Base-by-base conservation (phyloP, 2,888 invertebrate species). In the Hipparchia sbordonii region DNA sequence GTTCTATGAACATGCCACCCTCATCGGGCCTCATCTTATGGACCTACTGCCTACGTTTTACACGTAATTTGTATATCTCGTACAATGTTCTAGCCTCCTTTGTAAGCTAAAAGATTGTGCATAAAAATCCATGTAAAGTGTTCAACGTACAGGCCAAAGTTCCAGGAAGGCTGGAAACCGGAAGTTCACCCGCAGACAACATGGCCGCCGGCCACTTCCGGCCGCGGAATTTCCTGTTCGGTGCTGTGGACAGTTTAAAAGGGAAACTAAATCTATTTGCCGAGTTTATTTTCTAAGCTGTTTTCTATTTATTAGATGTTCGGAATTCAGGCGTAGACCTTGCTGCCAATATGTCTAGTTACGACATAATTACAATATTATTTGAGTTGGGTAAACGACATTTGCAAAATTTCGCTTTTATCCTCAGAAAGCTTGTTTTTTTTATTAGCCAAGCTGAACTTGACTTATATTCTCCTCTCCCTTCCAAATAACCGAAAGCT, bases 201-300 rank as follows among this genome's bases (percentile, higher is more conserved):
- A 89, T 89, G 89, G 88, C 88, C 84, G 87, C 85, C 85, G 84
- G 87, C 86, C 85, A 84, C 86, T 84, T 88, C 88, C 89, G 85
- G 78, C 76, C 74, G 76, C 78, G 71, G 78, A 78, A 78, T 79
- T 80, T 81, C 80, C 82, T 80, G 79, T 75, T 79, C 79, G 76
- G 76, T 75, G 76, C 76, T 72, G 76, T 76, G 74, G 76, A 77
- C 78, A 77, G 77, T 76, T 77, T 79, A 79, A 79, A 78, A 77
- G 77, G 74, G 73, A 59, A 77, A 74, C 76, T 71, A 70, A 76
- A 76, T 74, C 70, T 72, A 75, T 75, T 75, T 54, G 56, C 63
- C 45, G 51, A 48, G 61, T 71, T 69, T 73, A 71, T 76, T 66
- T 67, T 67, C 57, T 23, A 59, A 67, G 59, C 13, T 46, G 10